A percentile compares a stretch with the other conserved stretches of the same genome.
Conservation (phyloP, 2,797 vertebrate genomes). For the Serranus cabrilla region DNA sequence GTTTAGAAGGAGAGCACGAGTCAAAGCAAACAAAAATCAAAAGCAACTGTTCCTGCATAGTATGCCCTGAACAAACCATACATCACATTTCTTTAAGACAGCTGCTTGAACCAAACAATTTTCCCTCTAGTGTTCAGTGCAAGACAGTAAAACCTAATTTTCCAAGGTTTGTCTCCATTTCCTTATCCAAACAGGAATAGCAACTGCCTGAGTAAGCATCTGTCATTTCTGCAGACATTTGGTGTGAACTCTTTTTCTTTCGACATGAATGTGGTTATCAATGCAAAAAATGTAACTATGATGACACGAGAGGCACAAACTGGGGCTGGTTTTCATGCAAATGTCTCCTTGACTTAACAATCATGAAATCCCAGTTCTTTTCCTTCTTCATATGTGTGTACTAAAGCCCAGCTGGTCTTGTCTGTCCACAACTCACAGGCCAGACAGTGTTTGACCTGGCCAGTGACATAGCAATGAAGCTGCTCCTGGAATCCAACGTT, state of each 20-base stretch:
- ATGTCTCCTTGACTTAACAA: conserved; percentile 3
- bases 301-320: not conserved
- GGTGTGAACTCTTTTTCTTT: conserved; percentile 8
- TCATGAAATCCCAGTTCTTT: not conserved
- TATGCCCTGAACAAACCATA: not conserved
- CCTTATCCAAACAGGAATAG: conserved; percentile 16
- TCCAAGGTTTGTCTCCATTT: not conserved
- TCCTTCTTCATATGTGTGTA: not conserved
- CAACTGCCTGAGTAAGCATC: not conserved
- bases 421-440: conserved; percentile 81
- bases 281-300: not conserved
- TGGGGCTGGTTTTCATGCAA: not conserved
- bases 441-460: conserved; percentile 93
- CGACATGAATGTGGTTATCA: not conserved
- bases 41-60: too few species aligned
- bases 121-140: not conserved
- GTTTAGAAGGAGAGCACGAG: too few species aligned
- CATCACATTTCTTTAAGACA: not conserved
- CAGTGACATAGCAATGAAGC: conserved; percentile 90
- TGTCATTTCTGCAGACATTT: not conserved
- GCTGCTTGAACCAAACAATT: not conserved
- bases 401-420: not conserved
- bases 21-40: too few species aligned
- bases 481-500: conserved; percentile 86
- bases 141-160: not conserved